phyloP scores from a whole-genome alignment of 2,888 invertebrate genomes.

The Antheraea assamensis region DNA sequence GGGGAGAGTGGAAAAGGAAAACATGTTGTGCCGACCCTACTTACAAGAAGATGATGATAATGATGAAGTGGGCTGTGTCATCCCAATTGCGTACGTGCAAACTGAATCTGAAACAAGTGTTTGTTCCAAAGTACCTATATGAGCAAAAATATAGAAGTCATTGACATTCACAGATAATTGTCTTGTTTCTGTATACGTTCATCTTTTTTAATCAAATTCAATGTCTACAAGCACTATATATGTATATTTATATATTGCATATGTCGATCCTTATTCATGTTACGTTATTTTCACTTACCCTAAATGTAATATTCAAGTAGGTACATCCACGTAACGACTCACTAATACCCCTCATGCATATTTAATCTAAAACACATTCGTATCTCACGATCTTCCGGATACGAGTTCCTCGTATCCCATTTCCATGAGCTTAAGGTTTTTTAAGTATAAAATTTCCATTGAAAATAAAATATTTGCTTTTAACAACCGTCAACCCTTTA shows the following conservation, averaged over 20 bases:
- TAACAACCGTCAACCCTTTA: background rate
- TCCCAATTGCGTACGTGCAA: too few relatives aligned
- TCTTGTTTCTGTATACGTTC: too few relatives aligned
- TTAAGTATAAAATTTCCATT: background rate
- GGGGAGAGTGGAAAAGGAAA: too few relatives aligned
- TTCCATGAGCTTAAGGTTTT: conserved; percentile 2
- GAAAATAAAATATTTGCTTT: background rate
- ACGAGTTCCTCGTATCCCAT: conserved; percentile 9
- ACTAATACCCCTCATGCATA: conserved; percentile 50
- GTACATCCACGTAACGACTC: conserved; percentile 22
- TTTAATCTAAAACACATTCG: conserved; percentile 40
- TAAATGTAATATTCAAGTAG: conserved; percentile 17
- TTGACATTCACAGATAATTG: too few relatives aligned
- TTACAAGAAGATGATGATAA: too few relatives aligned
- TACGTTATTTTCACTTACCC: conserved; percentile 3
- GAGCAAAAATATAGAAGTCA: too few relatives aligned
- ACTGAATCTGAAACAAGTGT: too few relatives aligned
- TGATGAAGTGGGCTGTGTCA: too few relatives aligned
- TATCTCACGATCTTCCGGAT: conserved; percentile 32
- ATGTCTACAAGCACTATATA: too few relatives aligned
- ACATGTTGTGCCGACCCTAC: too few relatives aligned
- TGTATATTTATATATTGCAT: background rate
- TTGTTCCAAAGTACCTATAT: too few relatives aligned
- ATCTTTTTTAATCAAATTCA: too few relatives aligned
- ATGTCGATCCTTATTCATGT: background rate